Base-by-base conservation (phyloP, 2,797 vertebrate species). In the Chrosomus eos region DNA sequence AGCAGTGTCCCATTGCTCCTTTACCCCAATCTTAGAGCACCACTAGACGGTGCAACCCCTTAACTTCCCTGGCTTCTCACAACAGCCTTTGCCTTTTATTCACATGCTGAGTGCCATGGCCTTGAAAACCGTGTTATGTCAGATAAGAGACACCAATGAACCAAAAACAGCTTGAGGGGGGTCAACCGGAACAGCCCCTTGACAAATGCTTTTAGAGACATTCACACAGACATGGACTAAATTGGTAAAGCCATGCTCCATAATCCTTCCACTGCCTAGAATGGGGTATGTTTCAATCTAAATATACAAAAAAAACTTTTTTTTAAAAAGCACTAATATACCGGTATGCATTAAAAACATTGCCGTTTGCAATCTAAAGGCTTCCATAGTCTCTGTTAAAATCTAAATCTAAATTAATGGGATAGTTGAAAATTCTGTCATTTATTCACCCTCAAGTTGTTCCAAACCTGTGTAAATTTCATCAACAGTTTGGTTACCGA, bases 1-100 rank as follows among this genome's bases (percentile, higher is more conserved):
- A 93, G 92, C 94, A 95, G 91, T 95, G 95, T 92, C 94, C 94
- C 94, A 95, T 95, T 89, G 33, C 36, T 31, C 77, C 81, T 70
- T 33, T 6, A 21, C 14, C 48, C 43, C 33, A 66, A 60, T 51
- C 31, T 84, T 45, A 43, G 82, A 72, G 80, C 85, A 88, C 85
- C 80, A 80, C 81, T 87, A 81, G 74, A 87, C 21, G 38, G 79
- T 87, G 58, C 85, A 72, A 68, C 85, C 74, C 80, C 82, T 85
- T 88, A 70, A 78, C 74, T 88, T 68, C 16, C 48, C 73, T 40
- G 62, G 26, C 13, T 48, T 36, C 79, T 84, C 88, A 84, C 87
- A 84, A 77, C 67, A 85, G 67, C 43, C 70, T 38, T 55, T 79
- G 85, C 84, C 88, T 40, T 87, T 91, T 62, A 73, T 74, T 45